These are phyloP conservation scores for Ciconia stormi DNA, from an alignment of 2,113 vertebrate species.

Conservation along the genomic window DNA sequence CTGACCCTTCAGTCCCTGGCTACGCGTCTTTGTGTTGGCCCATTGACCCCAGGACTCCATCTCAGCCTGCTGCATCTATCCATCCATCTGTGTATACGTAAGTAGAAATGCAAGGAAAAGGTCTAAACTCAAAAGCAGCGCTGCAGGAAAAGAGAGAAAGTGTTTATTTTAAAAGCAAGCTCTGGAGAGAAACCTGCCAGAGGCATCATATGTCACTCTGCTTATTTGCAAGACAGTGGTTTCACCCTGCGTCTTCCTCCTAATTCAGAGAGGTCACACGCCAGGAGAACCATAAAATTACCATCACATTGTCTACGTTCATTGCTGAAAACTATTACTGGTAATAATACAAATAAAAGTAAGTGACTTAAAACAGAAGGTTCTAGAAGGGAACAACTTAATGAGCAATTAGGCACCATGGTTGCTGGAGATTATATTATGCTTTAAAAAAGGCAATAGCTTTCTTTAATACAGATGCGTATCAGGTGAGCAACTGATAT, in stretches of 20 bases:
- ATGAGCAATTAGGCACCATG: neutral
- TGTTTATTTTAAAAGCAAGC: neutral
- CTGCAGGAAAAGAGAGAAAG: neutral
- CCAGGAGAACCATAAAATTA: neutral
- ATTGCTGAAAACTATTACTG: neutral
- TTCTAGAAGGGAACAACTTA: constrained; percentile 26
- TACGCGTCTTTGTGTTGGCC: neutral
- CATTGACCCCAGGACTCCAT: neutral
- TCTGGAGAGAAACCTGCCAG: neutral
- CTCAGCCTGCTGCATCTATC: neutral
- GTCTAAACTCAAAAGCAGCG: neutral
- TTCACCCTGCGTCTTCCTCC: neutral
- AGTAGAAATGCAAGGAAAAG: neutral
- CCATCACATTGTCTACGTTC: neutral
- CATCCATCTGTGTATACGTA: neutral
- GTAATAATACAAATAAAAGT: constrained; percentile 8
- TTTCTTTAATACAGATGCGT: neutral
- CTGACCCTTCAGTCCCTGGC: neutral
- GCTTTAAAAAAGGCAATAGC: neutral
- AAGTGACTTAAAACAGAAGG: neutral
- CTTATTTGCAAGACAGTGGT: neutral
- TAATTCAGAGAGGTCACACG: rapidly evolving
- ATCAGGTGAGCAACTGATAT: neutral
- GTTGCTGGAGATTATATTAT: neutral
- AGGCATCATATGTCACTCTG: neutral